Base-by-base conservation (phyloP, 2,113 vertebrate genomes). In the Carassius gibelio region DNA sequence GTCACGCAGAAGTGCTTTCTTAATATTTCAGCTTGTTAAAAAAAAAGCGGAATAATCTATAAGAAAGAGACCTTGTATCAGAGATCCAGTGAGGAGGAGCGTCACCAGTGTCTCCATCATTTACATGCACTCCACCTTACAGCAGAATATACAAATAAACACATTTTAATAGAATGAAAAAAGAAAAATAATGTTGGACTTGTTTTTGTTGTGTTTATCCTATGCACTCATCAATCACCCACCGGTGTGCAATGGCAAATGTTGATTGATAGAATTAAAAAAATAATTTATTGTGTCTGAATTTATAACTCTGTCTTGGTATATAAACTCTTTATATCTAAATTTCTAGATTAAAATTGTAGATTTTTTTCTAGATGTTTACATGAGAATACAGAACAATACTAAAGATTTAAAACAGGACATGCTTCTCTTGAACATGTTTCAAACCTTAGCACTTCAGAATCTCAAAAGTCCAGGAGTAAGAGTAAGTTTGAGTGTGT, bases 21-120 rank as follows among this genome's bases (percentile, higher is more conserved):
- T 21, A 74, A 74, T 72, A 36, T 19, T 71, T 71, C 34, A 71
- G 14, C 6, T 52, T 52, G 50, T 17, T 55, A 55, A 55, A 17
- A 55, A 42, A 2, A 10, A 2, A 30, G n/a, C n/a, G 34, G 7
- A 72, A 72, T n/a, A 75, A 48, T 69, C 15, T 36, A 36, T 36
- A 36, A 68, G 38, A 74, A 45, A 17, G 1, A 75, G 42, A 75
- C 71, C 71, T 75, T 42, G 71, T 45, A 75, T 50, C 74, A 75
- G 34, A 52, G 19, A 75, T 75, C 42, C 74, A 75, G 45, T 52
- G 74, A 75, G 48, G 48, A 76, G 74, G 48, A 76, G 9, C 48
- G 7, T 55, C 74, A 76, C 19, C 21, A 38, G 13, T 74, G 5
- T 74, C 3, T 74, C 69, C 69, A 74, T 74, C 21, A 72, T 72